Base-by-base conservation (phyloP, 2,113 vertebrate genomes). In the Cynopterus brachyotis region DNA sequence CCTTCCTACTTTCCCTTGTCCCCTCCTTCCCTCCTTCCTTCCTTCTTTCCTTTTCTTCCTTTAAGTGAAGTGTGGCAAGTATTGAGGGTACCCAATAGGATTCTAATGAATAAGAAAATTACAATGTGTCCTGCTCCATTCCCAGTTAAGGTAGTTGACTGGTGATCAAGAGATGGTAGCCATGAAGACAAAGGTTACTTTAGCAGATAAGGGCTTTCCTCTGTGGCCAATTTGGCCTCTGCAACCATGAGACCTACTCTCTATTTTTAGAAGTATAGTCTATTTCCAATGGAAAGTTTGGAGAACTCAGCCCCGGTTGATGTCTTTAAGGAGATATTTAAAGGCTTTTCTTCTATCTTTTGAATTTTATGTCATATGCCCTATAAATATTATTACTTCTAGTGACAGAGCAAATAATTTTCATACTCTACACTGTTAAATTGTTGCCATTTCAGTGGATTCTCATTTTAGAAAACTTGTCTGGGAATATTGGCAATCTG, bases 31-130 rank as follows among this genome's bases (percentile, higher is more conserved):
- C 3, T 53, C 83, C 26, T 67, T 30, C 26, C 16, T 37, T 40
- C 50, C 42, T 16, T 28, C 42, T 12, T 55, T 30, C 12, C 2
- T 17, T 37, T 10, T 2, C 22, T 53, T 53, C 37, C 82, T 24
- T n/a, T 67, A 99, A 99, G 3, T 99, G 99, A 98, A 99, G 99
- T n/a, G 98, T 99, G 40, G 2, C 70, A 19, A 60, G 28, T 45
- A 60, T 10, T 26, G 97, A 99, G 35, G 47, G 5, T 20, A 69
- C 5, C 47, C 20, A 55, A 42, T 19, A 57, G 37, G 35, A 80
- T 45, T 69, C 62, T 55, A 22, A 35, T 35, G 70, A 75, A 75
- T n/a, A 47, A 75, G 22, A 66, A 90, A 79, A 67, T 28, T 30
- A 32, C 60, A 55, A 9, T 42, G 88, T 42, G 45, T 28, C 28